Conservation (phyloP, 2,797 vertebrate species). For the Brachyalestes nurse region DNA sequence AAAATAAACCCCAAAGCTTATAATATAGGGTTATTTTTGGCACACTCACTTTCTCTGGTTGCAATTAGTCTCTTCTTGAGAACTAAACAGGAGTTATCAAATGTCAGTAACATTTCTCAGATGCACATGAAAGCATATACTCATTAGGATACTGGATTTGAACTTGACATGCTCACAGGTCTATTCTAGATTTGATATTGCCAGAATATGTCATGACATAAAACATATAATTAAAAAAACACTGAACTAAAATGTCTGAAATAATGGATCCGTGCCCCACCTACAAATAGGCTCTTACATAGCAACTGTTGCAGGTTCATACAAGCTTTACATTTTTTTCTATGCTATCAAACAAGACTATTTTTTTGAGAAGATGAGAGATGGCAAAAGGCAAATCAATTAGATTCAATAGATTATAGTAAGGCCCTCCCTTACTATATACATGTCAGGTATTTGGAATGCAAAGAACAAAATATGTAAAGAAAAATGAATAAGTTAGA, state of each 20-base stretch:
- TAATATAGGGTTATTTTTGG: neutral
- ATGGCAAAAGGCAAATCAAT: too few relatives aligned
- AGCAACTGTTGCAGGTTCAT: too few relatives aligned
- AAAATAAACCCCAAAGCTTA: neutral
- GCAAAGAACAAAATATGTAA: too few relatives aligned
- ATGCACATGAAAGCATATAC: constrained; percentile 20
- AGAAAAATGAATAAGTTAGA: too few relatives aligned
- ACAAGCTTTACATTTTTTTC: too few relatives aligned
- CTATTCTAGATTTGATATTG: neutral
- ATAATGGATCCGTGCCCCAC: neutral
- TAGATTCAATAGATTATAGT: too few relatives aligned
- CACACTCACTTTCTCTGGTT: neutral
- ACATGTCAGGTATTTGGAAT: too few relatives aligned
- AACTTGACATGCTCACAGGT: constrained; percentile 17
- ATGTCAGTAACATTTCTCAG: neutral
- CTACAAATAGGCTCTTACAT: neutral
- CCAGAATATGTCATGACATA: neutral
- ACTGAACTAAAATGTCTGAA: neutral
- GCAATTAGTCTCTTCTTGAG: neutral
- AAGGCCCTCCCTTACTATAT: too few relatives aligned
- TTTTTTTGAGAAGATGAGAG: too few relatives aligned
- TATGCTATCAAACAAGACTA: too few relatives aligned
- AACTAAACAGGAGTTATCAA: constrained; percentile 1
- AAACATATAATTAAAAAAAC: neutral
- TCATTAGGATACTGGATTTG: neutral